Evolutionary conservation across 53 echinoderm and acorn worm genomes (phyloP).

Genomic region (Pentamera pediparva): DNA sequence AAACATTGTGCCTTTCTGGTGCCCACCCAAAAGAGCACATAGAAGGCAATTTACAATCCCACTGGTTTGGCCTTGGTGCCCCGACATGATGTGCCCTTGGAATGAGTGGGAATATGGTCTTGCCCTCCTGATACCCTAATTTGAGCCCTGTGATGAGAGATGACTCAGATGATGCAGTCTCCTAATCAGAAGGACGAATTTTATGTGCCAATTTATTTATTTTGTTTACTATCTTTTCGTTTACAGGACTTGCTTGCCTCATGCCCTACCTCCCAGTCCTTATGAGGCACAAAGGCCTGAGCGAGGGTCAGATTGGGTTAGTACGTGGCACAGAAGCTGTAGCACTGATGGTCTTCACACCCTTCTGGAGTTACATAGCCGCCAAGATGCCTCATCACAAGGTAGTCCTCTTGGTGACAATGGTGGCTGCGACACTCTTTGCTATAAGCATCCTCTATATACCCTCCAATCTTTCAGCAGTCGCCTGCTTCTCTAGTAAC

Average conservation of each 20-base stretch:
- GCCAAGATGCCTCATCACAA: constrained; percentile 79
- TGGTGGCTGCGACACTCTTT: constrained; percentile 57
- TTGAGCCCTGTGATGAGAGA: neutral
- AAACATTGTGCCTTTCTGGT: too few relatives aligned
- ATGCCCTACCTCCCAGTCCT: constrained; percentile 82
- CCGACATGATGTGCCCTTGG: too few relatives aligned
- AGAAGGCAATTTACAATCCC: too few relatives aligned
- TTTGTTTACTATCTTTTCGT: neutral
- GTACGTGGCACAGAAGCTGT: constrained; percentile 81
- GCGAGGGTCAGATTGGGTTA: constrained; percentile 69
- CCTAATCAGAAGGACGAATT: too few relatives aligned
- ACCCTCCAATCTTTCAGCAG: constrained; percentile 30
- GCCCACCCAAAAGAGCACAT: too few relatives aligned
- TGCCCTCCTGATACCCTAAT: too few relatives aligned
- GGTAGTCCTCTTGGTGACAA: constrained; percentile 50
- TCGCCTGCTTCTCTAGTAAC: constrained; percentile 4
- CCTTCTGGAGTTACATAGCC: constrained; percentile 73
- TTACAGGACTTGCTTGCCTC: constrained; percentile 61
- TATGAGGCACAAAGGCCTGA: constrained; percentile 77
- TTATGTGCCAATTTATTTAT: neutral
- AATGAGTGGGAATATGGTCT: too few relatives aligned
- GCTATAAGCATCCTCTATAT: constrained; percentile 63
- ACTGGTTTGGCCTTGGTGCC: too few relatives aligned
- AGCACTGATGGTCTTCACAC: constrained; percentile 60
- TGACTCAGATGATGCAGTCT: neutral